Base-by-base conservation (phyloP, 2,888 invertebrate genomes). In the Drosophila algonquin region DNA sequence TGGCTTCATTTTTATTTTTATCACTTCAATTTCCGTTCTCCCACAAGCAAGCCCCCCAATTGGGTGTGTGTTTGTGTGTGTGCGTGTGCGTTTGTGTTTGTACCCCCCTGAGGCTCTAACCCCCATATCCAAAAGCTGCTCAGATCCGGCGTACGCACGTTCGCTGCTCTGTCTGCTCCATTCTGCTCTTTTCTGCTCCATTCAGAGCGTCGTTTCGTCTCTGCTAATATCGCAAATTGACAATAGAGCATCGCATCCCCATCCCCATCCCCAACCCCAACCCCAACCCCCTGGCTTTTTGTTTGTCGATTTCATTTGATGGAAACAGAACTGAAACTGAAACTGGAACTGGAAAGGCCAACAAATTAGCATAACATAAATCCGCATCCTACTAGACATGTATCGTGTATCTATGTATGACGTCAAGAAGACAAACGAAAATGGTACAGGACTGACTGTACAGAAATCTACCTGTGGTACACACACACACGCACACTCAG, bases 171-270 rank as follows among this genome's bases (percentile, higher is more conserved):
- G 12, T 32, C 32, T 32, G 10, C 32, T 32, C 32, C 9, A 9
- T 10, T 12, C 35, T 40, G 35, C 40, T 14, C 14, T 51, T 24
- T 10, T 48, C 35, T 40, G 8, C 32, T 50, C 55, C 55, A 68
- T 68, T 68, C 68, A 68, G 55, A 18, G 44, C 45, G 40, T 47
- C n/a, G 35, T 12, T 21, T 27, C 40, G 46, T 52, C 10, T 63
- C 73, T 88, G 89, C 78, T 80, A 88, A 83, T 82, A 88, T 86
- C 71, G 64, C 83, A 86, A 82, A 82, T 82, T 88, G 87, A 83
- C 87, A 82, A 82, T 86, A 52, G 68, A 68, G 57, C 87, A 80
- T 72, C 77, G 14, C 14, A 27, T 48, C 10, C 47, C 51, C 52
- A 16, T 21, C 27, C 35, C 35, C 21, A 5, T 0, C 50, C 9